Percentiles rank a stretch among this genome's conserved stretches.
Evolutionary conservation across 2,797 vertebrate genomes (phyloP).

Genomic region (Mus minutoides): DNA sequence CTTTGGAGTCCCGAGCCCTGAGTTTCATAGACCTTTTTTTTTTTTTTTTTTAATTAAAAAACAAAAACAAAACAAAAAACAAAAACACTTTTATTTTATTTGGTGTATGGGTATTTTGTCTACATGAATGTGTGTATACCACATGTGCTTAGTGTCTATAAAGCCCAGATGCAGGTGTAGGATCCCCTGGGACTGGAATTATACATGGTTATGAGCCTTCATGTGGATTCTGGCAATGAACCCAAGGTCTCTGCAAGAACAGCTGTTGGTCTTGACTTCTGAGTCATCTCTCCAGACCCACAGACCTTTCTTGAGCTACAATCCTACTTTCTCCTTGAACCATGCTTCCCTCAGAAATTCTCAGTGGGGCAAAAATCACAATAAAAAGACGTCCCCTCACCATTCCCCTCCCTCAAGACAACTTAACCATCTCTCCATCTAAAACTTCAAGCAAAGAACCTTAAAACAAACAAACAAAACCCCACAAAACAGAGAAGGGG

Average conservation of each 20-base stretch:
- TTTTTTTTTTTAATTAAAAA: too few species aligned
- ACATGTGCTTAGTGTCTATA: neutral
- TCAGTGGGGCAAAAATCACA: neutral
- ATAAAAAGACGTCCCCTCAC: neutral
- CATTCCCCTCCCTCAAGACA: rapidly evolving
- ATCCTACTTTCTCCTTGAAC: neutral
- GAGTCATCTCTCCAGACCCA: neutral
- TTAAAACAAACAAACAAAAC: neutral
- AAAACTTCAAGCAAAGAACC: neutral
- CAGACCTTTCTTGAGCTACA: neutral
- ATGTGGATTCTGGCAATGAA: neutral
- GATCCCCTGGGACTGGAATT: neutral
- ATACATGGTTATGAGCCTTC: neutral
- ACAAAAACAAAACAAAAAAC: too few species aligned
- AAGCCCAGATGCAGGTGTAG: neutral
- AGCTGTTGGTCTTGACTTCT: neutral
- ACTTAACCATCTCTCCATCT: neutral
- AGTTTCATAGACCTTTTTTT: too few species aligned
- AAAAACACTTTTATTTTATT: neutral
- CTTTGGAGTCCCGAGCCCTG: neutral
- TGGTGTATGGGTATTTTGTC: neutral
- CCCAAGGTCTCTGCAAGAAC: neutral
- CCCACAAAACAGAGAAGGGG: neutral
- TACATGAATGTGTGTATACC: neutral
- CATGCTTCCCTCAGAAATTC: neutral